Evolutionary conservation across 2,888 invertebrate genomes (phyloP).

Genomic region (Acronicta aceris): DNA sequence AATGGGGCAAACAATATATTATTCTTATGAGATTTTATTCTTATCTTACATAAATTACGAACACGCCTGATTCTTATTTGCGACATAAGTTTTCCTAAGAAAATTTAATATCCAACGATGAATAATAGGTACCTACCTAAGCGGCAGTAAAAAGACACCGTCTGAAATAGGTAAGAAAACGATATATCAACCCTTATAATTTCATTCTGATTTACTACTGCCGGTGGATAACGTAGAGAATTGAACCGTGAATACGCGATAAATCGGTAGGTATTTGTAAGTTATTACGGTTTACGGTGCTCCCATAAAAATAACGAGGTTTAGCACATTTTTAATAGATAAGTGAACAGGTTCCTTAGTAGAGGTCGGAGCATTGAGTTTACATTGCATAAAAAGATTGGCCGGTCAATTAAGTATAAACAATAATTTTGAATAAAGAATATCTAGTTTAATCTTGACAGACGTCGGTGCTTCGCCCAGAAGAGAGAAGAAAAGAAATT

Average conservation of each 20-base stretch:
- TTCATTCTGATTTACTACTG: constrained; percentile 64
- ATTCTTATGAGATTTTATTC: background rate
- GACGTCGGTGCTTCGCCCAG: too few species aligned
- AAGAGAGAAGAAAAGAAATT: too few species aligned
- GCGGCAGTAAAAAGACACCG: constrained; percentile 3
- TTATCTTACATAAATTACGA: background rate
- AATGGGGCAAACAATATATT: background rate
- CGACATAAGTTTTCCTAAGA: background rate
- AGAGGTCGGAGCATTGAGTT: too few species aligned
- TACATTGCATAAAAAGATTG: too few species aligned
- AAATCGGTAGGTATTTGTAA: constrained; percentile 57
- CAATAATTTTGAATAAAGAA: too few species aligned
- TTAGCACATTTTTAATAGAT: constrained; percentile 40
- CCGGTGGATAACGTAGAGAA: constrained; percentile 58
- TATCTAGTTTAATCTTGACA: too few species aligned
- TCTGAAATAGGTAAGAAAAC: constrained; percentile 45
- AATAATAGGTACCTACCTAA: background rate
- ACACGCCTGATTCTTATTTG: background rate
- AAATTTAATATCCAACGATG: background rate
- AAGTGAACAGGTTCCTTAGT: too few species aligned
- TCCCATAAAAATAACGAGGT: constrained; percentile 23
- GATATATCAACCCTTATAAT: constrained; percentile 60
- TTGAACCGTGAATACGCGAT: constrained; percentile 65
- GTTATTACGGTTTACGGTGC: constrained; percentile 36
- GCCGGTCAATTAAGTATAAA: too few species aligned